Conservation (phyloP, 2,113 vertebrate genomes). For the Poeciliopsis prolifica region DNA sequence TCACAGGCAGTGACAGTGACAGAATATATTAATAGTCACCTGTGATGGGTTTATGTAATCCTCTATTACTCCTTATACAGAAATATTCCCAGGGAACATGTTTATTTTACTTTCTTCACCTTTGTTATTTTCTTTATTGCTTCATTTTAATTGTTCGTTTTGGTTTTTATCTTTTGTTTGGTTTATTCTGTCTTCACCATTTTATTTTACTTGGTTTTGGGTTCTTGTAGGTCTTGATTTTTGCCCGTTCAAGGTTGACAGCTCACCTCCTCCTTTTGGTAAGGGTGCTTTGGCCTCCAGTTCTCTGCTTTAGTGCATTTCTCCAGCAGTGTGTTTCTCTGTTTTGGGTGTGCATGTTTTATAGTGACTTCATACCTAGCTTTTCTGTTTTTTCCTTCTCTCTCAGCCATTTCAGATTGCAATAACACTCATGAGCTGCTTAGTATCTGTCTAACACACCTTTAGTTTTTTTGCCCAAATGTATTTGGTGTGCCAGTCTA, state of each 20-base stretch:
- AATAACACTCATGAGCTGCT: constrained; percentile 55
- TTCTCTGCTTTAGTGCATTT: constrained; percentile 84
- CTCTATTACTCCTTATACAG: constrained; percentile 6
- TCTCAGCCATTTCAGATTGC: constrained; percentile 47
- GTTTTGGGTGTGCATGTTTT: constrained; percentile 55
- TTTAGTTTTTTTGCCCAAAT: constrained; percentile 39
- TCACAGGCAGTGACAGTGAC: constrained; percentile 55
- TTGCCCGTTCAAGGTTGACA: constrained; percentile 99
- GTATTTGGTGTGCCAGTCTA: constrained; percentile 41
- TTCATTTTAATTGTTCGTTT: constrained; percentile 60
- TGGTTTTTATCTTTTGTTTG: constrained; percentile 57
- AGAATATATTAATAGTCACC: constrained; percentile 39
- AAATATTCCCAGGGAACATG: constrained; percentile 34
- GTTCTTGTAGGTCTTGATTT: constrained; percentile 99
- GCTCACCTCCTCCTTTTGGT: constrained; percentile 97
- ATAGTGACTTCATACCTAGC: constrained; percentile 37
- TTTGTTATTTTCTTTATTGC: constrained; percentile 29
- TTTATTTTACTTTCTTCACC: constrained; percentile 49
- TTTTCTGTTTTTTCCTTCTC: constrained; percentile 1
- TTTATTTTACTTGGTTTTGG: constrained; percentile 97
- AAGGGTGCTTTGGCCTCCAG: constrained; percentile 88
- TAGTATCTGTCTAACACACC: constrained; percentile 55
- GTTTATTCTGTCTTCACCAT: constrained; percentile 71
- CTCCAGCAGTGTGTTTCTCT: constrained; percentile 57
- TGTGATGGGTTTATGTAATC: constrained; percentile 21